Percentiles rank a stretch among this genome's conserved stretches.
These are phyloP conservation scores for Scelioninae gen. 1 DNA, from an alignment of 2,888 invertebrate genomes.

Conservation along the genomic window DNA sequence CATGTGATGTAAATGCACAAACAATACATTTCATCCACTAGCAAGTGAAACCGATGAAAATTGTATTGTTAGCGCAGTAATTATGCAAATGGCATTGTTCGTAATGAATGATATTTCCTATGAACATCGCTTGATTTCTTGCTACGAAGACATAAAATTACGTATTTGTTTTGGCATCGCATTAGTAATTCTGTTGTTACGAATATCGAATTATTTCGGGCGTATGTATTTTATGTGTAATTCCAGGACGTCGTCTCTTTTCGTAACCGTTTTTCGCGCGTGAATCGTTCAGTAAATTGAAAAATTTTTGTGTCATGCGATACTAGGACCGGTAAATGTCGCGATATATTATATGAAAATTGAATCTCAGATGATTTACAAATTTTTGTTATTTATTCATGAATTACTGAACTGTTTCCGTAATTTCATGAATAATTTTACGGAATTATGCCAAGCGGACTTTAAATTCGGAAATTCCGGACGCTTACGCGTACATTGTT, in stretches of 20 bases:
- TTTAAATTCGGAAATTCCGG: constrained; percentile 34
- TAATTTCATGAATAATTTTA: constrained; percentile 57
- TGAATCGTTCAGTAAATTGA: constrained; percentile 13
- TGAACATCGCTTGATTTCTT: constrained; percentile 52
- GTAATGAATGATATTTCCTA: constrained; percentile 59
- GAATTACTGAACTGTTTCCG: constrained; percentile 39
- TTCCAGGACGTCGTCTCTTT: neutral
- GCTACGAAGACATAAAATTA: constrained; percentile 33
- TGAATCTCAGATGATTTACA: constrained; percentile 36
- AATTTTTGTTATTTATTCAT: constrained; percentile 54
- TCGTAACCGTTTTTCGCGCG: neutral
- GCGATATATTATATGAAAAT: constrained; percentile 24
- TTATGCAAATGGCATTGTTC: constrained; percentile 62
- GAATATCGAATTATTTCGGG: constrained; percentile 35
- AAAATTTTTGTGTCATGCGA: neutral
- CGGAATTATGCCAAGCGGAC: constrained; percentile 25
- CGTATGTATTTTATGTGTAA: constrained; percentile 8
- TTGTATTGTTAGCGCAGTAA: constrained; percentile 59
- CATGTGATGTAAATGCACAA: constrained; percentile 31
- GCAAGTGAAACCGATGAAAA: constrained; percentile 58
- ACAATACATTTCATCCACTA: constrained; percentile 39
- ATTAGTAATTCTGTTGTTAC: constrained; percentile 22
- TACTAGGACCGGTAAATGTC: neutral
- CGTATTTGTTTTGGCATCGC: constrained; percentile 29
- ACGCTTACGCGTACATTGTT: constrained; percentile 14